Conservation (phyloP, 30 jellyfish, hydroid and myxozoan species). For the Hydractinia symbiolongicarpus region DNA sequence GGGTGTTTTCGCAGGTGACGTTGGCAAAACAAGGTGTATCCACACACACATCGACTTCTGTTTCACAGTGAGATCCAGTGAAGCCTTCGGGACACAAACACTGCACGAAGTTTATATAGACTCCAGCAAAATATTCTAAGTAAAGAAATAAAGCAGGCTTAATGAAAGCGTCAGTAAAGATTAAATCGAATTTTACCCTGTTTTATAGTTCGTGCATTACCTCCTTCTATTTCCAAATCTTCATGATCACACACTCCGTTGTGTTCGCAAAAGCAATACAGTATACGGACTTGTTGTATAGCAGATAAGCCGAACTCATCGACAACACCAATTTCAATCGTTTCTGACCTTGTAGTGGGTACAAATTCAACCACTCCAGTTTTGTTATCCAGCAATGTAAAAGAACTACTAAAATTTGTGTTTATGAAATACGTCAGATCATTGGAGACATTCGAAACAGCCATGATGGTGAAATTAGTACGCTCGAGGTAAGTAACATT, state of each 20-base stretch:
- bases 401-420: conserved; percentile 25
- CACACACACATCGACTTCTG: conserved; percentile 20
- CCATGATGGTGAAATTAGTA: not conserved
- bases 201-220: not conserved
- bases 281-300: conserved; percentile 8
- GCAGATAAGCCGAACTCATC: conserved; percentile 31
- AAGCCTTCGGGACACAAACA: conserved; percentile 32
- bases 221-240: conserved; percentile 7
- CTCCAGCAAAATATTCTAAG: not conserved
- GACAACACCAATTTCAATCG: conserved; percentile 19
- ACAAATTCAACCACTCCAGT: conserved; percentile 31
- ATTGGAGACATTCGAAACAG: conserved; percentile 17
- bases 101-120: conserved; percentile 16
- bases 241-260: conserved; percentile 21
- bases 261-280: conserved; percentile 39
- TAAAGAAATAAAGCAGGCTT: not conserved
- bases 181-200: no score
- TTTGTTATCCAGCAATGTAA: not conserved
- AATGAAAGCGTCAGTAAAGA: no score
- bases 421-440: conserved; percentile 27
- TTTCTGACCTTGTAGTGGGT: conserved; percentile 1
- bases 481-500: conserved; percentile 10
- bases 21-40: conserved; percentile 38
- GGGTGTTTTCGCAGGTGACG: conserved; percentile 32
- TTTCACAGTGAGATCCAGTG: conserved; percentile 39